A percentile compares a stretch with the other conserved stretches of the same genome.
Conservation (phyloP, 2,797 vertebrate species). For the Lacerta viridis region DNA sequence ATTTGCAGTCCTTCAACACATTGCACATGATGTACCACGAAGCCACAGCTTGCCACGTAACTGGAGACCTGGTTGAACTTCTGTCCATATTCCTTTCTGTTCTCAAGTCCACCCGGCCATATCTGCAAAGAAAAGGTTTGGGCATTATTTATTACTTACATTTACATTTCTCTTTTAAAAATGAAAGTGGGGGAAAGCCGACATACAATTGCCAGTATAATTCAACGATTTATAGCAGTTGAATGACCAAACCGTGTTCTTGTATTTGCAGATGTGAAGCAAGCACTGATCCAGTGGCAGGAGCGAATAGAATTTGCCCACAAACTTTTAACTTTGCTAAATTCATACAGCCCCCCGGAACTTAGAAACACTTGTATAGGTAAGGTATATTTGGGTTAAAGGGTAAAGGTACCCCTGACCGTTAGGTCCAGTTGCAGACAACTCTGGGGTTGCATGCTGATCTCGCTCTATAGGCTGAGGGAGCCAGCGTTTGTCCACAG, state of each 20-base stretch:
- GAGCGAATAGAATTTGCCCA: conserved; percentile 99
- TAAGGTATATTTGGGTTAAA: conserved; percentile 72
- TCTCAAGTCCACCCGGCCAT: conserved; percentile 94
- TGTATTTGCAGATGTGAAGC: conserved; percentile 93
- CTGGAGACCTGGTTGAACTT: conserved; percentile 97
- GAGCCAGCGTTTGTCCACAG: too few relatives aligned
- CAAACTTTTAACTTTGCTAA: conserved; percentile 96
- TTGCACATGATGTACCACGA: conserved; percentile 99
- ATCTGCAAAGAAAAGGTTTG: conserved; percentile 97
- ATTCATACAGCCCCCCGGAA: conserved; percentile 97
- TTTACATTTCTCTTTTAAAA: neutral
- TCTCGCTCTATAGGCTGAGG: too few relatives aligned
- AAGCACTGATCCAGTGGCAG: conserved; percentile 99
- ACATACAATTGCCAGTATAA: neutral
- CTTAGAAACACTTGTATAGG: conserved; percentile 95
- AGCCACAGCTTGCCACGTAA: conserved; percentile 98
- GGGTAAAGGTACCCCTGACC: too few relatives aligned
- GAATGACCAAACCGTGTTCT: conserved; percentile 54
- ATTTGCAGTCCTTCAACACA: conserved; percentile 93
- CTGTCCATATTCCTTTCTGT: conserved; percentile 97
- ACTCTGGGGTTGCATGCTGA: too few relatives aligned
- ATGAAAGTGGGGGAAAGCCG: neutral
- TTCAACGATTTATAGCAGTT: neutral
- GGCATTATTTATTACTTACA: neutral
- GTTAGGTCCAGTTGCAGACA: too few relatives aligned